phyloP scores from a whole-genome alignment of 2,888 invertebrate genomes.

The Lissonota sp. region DNA sequence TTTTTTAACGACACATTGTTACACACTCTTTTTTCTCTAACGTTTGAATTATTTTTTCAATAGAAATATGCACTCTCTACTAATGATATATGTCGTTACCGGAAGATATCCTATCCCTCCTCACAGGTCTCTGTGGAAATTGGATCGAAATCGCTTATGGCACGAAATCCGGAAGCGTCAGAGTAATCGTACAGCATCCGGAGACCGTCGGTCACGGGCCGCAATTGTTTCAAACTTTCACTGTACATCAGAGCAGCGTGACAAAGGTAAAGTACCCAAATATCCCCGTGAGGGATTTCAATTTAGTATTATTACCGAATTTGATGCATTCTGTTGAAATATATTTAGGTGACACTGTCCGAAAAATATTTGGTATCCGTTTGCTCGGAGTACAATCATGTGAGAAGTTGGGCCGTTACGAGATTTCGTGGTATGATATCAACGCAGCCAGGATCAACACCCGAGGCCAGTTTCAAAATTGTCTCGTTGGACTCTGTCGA shows the following conservation, averaged over 20 bases:
- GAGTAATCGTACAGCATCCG: constrained; percentile 99
- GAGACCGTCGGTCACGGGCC: constrained; percentile 99
- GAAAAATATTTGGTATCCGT: constrained; percentile 98
- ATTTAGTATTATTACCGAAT: constrained; percentile 1
- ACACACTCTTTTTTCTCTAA: constrained; percentile 3
- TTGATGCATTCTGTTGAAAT: neutral
- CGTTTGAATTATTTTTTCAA: neutral
- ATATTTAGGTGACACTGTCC: constrained; percentile 92
- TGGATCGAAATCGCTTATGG: constrained; percentile 99
- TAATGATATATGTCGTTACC: constrained; percentile 65
- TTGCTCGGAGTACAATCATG: constrained; percentile 99
- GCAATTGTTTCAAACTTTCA: constrained; percentile 98
- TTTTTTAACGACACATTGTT: neutral
- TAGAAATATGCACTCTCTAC: constrained; percentile 42
- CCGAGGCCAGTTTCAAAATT: constrained; percentile 98
- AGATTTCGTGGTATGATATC: constrained; percentile 99
- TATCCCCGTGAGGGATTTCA: constrained; percentile 1
- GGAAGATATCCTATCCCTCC: constrained; percentile 69
- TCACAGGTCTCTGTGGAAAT: constrained; percentile 95
- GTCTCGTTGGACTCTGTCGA: constrained; percentile 92
- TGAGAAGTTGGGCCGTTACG: constrained; percentile 98
- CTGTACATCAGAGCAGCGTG: constrained; percentile 97
- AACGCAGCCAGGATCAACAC: constrained; percentile 99
- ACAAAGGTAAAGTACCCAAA: constrained; percentile 88
- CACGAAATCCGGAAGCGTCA: constrained; percentile 96